phyloP scores from a whole-genome alignment of 53 echinoderm and acorn worm species.

The Arbacia lixula region DNA sequence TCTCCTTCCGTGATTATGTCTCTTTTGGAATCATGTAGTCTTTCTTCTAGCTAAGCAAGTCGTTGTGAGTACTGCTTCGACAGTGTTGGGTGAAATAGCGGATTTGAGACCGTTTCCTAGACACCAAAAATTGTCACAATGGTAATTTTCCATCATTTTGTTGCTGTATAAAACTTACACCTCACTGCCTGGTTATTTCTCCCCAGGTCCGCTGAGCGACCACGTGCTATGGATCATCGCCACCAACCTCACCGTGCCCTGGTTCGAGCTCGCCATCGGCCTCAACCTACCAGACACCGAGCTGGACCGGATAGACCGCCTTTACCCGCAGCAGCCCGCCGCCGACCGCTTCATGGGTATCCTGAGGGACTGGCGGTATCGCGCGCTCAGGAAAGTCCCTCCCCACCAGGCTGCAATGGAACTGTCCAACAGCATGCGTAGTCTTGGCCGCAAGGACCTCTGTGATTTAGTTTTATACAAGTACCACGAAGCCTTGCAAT shows the following conservation, averaged over 20 bases:
- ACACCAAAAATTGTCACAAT: background rate
- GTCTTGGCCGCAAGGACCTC: constrained; percentile 19
- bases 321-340: constrained; percentile 7
- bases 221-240: constrained; percentile 47
- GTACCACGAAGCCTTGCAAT: constrained; percentile 42
- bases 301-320: constrained; percentile 20
- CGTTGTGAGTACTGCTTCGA: no score
- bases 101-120: no score
- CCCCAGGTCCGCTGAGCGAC: constrained; percentile 34
- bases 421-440: constrained; percentile 27
- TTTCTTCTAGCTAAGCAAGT: no score
- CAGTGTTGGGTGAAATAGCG: no score
- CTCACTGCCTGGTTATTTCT: background rate
- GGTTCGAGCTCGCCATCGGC: constrained; percentile 32
- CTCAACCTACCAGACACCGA: constrained; percentile 37
- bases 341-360: constrained; percentile 20
- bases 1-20: no score
- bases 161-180: background rate
- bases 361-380: constrained; percentile 42
- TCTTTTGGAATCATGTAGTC: no score
- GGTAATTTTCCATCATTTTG: no score
- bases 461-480: constrained; percentile 33
- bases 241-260: constrained; percentile 10
- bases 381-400: constrained; percentile 13
- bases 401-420: constrained; percentile 48